Conservation (phyloP, 1,140 invertebrate species). For the Sycophaga agraensis region DNA sequence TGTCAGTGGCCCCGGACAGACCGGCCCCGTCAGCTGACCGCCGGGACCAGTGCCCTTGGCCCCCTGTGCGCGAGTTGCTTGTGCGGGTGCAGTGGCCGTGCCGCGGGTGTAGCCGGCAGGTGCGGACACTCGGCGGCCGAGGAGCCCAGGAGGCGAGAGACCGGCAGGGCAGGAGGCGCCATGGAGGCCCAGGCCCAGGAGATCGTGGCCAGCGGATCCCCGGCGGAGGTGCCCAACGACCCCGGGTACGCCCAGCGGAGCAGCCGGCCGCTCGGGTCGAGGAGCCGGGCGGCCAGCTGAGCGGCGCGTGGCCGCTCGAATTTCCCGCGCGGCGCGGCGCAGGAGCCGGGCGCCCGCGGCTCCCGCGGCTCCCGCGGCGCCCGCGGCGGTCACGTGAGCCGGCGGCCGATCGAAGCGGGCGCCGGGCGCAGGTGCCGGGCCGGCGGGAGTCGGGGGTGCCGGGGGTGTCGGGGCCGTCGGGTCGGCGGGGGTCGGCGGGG, state of each 20-base stretch:
- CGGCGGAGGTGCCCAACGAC: constrained; percentile 85
- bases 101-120: too few relatives aligned
- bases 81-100: too few relatives aligned
- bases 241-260: constrained; percentile 68
- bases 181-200: constrained; percentile 76
- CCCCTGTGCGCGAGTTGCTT: too few relatives aligned
- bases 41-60: too few relatives aligned
- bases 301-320: not conserved
- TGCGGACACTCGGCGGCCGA: too few relatives aligned
- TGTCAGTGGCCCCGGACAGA: too few relatives aligned
- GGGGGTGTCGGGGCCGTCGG: not conserved
- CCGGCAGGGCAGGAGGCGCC: too few relatives aligned
- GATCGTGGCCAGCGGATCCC: constrained; percentile 71
- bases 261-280: not conserved
- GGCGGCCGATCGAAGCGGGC: constrained; percentile 32
- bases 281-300: not conserved
- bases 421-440: not conserved
- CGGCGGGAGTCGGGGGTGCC: not conserved
- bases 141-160: too few relatives aligned
- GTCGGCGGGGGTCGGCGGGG: too few relatives aligned
- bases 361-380: not conserved
- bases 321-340: not conserved
- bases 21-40: too few relatives aligned
- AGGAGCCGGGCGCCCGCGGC: too few relatives aligned
- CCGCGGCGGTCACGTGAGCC: constrained; percentile 33